Evolutionary conservation across 2,797 vertebrate genomes (phyloP), one percentile per base, ranked within the genome.

Genomic region (Cossypha dichroa): DNA sequence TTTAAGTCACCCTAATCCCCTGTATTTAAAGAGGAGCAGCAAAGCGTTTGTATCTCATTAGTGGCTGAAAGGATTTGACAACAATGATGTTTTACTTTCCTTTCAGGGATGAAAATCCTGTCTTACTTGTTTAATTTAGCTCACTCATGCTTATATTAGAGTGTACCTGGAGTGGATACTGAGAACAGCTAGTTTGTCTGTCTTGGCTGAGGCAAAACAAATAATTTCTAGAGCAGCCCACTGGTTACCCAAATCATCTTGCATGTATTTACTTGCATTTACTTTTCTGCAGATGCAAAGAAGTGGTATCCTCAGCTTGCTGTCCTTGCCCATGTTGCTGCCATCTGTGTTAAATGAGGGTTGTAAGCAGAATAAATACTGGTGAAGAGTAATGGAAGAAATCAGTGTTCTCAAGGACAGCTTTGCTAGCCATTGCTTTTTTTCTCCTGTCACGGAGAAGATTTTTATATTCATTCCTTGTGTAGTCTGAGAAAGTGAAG

Each of bases 121-220:
- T 81, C 83, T 48, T 76, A 62, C 63, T 94, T 96, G 87, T 96
- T 96, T 97, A 96, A 85, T 88, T 88, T 94, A 94, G 81, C 94
- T 93, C 40, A 4, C 66, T 80, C 19, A 2, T 88, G 96, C 85
- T 97, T 97, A 93, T 73, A 86, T 95, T 96, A 92, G 52, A 79
- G 31, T 0, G 3, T 91, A 94, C 89, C 94, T 95, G 90, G 55
- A 86, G 34, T 49, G 73, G 69, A 76, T 79, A 86, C 62, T 0
- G 0, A 56, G 59, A 56, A 69, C 25, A 66, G 91, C 79, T 72
- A 58, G 40, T 63, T 91, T 85, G 54, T 70, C 89, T 89, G 36
- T 52, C 80, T 88, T 72, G 49, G 43, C 66, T 19, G 3, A 79
- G 82, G 74, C 58, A 86, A 66, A 75, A 72, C 88, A 90, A 77